phyloP scores from a whole-genome alignment of 2,888 invertebrate species.

The Gortyna flavago region DNA sequence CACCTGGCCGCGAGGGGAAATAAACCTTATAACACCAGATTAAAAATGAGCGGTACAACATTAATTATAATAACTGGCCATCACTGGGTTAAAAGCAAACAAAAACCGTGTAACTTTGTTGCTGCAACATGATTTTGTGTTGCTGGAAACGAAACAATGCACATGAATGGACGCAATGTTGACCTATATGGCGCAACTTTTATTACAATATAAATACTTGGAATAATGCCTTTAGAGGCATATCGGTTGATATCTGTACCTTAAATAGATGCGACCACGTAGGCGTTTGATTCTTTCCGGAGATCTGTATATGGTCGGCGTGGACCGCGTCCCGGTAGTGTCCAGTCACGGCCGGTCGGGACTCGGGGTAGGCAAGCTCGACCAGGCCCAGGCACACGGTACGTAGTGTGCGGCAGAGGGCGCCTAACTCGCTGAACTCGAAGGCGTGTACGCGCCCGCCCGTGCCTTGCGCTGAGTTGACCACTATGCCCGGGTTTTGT shows the following conservation, averaged over 20 bases:
- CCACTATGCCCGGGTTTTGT: background rate
- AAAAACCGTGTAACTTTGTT: background rate
- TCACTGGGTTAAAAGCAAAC: background rate
- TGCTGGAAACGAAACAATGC: background rate
- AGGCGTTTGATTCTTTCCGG: slow-evolving; percentile 88
- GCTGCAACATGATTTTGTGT: background rate
- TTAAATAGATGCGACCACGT: slow-evolving; percentile 95
- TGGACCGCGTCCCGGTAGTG: slow-evolving; percentile 89
- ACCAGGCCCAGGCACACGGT: slow-evolving; percentile 96
- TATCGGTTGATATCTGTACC: slow-evolving; percentile 75
- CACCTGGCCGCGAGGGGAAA: slow-evolving; percentile 80
- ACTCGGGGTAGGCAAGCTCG: slow-evolving; percentile 96
- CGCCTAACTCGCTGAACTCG: slow-evolving; percentile 93
- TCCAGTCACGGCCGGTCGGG: slow-evolving; percentile 91
- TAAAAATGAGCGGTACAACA: background rate
- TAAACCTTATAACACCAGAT: background rate
- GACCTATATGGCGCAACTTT: background rate
- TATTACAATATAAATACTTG: background rate
- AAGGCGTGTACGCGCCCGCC: slow-evolving; percentile 90
- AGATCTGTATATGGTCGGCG: slow-evolving; percentile 64
- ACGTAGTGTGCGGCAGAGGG: slow-evolving; percentile 93
- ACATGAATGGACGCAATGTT: background rate
- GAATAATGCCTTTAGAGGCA: background rate
- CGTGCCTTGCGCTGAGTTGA: background rate
- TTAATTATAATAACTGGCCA: background rate